Percentiles rank a stretch among this genome's conserved stretches.
Conservation (phyloP, 2,888 invertebrate genomes). For the Cordilura impudica region DNA sequence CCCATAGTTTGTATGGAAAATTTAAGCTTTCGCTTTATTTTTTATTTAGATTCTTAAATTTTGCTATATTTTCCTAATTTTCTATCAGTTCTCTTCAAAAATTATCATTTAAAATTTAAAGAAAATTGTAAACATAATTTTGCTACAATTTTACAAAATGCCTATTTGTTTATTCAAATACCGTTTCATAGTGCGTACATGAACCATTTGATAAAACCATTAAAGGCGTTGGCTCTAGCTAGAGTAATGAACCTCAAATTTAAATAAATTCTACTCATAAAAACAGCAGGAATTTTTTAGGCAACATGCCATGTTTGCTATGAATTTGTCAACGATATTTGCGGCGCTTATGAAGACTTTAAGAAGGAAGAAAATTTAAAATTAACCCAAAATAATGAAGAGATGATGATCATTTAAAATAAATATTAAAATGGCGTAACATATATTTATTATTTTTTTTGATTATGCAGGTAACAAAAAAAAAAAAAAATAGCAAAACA, state of each 20-base stretch:
- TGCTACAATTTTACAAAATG: no score
- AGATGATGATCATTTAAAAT: constrained; percentile 27
- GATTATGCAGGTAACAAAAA: no score
- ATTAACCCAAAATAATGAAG: constrained; percentile 39
- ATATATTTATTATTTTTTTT: constrained; percentile 23
- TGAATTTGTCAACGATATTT: background rate
- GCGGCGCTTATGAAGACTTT: constrained; percentile 33
- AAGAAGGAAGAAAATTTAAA: constrained; percentile 8
- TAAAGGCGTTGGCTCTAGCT: constrained; percentile 13
- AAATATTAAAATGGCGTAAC: constrained; percentile 40
- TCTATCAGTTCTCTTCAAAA: no score
- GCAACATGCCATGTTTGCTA: constrained; percentile 4
- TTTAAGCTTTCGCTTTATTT: no score
- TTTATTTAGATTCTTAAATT: no score
- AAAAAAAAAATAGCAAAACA: constrained; percentile 20
- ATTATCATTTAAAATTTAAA: no score
- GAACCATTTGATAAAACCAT: constrained; percentile 24
- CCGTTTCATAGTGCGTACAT: constrained; percentile 2
- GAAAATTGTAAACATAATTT: no score
- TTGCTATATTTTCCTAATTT: no score
- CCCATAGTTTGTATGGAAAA: no score
- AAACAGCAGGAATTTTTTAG: constrained; percentile 52
- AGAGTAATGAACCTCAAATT: constrained; percentile 65
- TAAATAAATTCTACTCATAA: constrained; percentile 66
- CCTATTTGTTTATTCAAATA: constrained; percentile 13